phyloP scores from a whole-genome alignment of 1,140 invertebrate species.

The Hirudo medicinalis region DNA sequence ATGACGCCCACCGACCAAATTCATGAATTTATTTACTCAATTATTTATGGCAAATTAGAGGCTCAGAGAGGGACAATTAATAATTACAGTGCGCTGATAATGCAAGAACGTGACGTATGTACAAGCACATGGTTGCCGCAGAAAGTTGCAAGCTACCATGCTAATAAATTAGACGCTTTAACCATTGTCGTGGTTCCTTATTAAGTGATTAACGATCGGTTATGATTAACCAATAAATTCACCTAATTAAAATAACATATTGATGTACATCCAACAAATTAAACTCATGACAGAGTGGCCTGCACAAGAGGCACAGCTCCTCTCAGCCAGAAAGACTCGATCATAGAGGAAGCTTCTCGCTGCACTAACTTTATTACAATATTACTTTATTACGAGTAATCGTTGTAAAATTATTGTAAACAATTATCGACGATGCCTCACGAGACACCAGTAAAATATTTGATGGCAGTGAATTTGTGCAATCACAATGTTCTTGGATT shows the following conservation, averaged over 20 bases:
- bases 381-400: no score
- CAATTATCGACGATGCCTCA: no score
- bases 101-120: not conserved
- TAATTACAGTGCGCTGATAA: not conserved
- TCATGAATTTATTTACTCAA: not conserved
- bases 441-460: no score
- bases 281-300: conserved; percentile 26
- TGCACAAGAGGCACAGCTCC: conserved; percentile 34
- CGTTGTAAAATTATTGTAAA: no score
- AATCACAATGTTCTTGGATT: no score
- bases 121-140: no score
- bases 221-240: not conserved
- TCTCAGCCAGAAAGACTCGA: conserved; percentile 33
- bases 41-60: not conserved
- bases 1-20: no score
- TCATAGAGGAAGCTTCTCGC: not conserved
- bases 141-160: no score
- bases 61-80: not conserved
- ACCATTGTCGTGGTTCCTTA: not conserved
- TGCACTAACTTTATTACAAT: conserved; percentile 3
- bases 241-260: not conserved
- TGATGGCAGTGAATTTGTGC: no score
- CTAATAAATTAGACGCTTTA: no score
- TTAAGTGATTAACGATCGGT: not conserved
- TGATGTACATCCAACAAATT: not conserved